phyloP scores from a whole-genome alignment of 2,797 vertebrate genomes.

The Periparus ater region DNA sequence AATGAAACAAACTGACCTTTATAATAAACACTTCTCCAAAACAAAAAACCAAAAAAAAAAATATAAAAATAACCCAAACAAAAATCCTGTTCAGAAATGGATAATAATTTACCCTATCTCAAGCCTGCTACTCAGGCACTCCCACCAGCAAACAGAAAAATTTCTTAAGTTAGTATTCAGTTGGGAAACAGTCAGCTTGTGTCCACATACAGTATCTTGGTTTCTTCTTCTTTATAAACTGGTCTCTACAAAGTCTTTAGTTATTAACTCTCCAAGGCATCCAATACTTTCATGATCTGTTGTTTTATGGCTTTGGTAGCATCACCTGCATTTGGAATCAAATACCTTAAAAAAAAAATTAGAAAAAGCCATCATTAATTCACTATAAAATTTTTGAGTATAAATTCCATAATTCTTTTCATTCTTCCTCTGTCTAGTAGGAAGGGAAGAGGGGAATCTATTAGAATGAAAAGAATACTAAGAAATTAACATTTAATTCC shows the following conservation, averaged over 20 bases:
- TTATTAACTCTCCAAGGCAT: conserved; percentile 95
- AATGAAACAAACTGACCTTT: conserved; percentile 69
- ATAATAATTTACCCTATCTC: conserved; percentile 76
- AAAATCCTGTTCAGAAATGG: conserved; percentile 63
- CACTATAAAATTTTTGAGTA: background rate
- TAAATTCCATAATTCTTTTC: background rate
- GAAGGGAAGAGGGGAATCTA: background rate
- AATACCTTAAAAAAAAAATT: conserved; percentile 81
- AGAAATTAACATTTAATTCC: background rate
- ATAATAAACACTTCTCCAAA: conserved; percentile 70
- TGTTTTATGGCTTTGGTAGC: conserved; percentile 99
- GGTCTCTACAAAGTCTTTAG: conserved; percentile 52
- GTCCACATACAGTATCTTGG: conserved; percentile 68
- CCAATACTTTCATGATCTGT: conserved; percentile 99
- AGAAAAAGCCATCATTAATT: background rate
- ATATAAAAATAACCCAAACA: background rate
- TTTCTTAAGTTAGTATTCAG: conserved; percentile 66
- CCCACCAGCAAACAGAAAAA: conserved; percentile 68
- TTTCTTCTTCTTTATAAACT: conserved; percentile 65
- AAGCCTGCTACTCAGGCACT: conserved; percentile 71
- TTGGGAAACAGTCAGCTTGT: conserved; percentile 58
- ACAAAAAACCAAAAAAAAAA: conserved; percentile 20
- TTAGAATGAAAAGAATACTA: background rate
- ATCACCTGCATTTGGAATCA: conserved; percentile 98
- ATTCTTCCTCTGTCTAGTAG: background rate